A percentile compares a stretch with the other conserved stretches of the same genome.
phyloP scores from a whole-genome alignment of 2,797 vertebrate genomes.

The Amblyopsis hoosieri region DNA sequence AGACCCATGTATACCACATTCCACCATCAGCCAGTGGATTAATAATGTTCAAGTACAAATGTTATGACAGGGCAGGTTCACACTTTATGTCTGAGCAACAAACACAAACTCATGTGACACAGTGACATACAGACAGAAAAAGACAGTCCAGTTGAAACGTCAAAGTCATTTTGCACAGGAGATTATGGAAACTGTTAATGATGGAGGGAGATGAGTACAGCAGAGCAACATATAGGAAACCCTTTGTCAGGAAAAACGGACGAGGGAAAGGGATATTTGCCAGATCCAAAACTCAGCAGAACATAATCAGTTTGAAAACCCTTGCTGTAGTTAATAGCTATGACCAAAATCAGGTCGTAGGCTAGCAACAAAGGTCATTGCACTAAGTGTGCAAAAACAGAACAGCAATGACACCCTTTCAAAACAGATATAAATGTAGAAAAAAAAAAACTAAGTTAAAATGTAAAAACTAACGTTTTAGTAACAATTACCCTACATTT shows the following conservation, averaged over 20 bases:
- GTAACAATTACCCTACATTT: too few species aligned
- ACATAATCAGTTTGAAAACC: not conserved
- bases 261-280: not conserved
- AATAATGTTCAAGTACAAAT: conserved; percentile 60
- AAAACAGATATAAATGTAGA: not conserved
- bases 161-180: not conserved
- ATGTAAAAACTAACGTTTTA: too few species aligned
- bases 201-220: not conserved
- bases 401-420: conserved; percentile 3
- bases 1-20: conserved; percentile 14
- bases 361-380: conserved; percentile 14
- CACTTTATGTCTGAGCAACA: conserved; percentile 18
- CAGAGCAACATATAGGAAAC: not conserved
- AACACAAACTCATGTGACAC: conserved; percentile 8
- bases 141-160: conserved; percentile 1
- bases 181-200: not conserved
- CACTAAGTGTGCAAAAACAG: conserved; percentile 25
- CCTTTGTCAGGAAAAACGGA: not conserved
- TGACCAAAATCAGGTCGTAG: conserved; percentile 23
- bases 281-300: not conserved
- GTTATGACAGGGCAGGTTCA: conserved; percentile 36
- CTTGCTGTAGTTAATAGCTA: not conserved
- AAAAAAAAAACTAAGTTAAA: too few species aligned
- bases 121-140: conserved; percentile 1
- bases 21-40: conserved; percentile 25